Conservation (phyloP, 1,140 invertebrate species). For the Drosophila trapezifrons region DNA sequence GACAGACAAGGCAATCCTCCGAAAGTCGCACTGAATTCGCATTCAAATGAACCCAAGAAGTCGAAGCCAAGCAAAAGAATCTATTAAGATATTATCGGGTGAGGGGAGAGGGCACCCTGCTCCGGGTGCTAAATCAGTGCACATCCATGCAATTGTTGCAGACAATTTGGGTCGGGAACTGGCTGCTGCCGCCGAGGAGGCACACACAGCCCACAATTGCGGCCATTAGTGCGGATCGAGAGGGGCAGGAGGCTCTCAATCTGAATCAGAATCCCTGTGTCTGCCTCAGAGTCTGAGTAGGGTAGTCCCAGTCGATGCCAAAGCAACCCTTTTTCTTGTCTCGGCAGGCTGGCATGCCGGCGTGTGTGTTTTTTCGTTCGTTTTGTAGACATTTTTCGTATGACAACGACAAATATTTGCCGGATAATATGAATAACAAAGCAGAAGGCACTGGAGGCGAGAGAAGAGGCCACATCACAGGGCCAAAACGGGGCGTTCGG, state of each 20-base stretch:
- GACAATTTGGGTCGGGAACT: slow-evolving; percentile 70
- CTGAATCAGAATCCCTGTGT: slow-evolving; percentile 5
- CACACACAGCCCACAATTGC: slow-evolving; percentile 64
- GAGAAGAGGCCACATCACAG: slow-evolving; percentile 39
- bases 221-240: slow-evolving; percentile 67
- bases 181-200: slow-evolving; percentile 14
- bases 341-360: slow-evolving; percentile 1
- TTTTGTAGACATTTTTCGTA: slow-evolving; percentile 77
- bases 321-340: slow-evolving; percentile 69
- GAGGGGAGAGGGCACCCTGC: slow-evolving; percentile 6
- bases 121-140: slow-evolving; percentile 59
- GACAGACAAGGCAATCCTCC: slow-evolving; percentile 14
- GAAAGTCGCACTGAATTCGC: slow-evolving; percentile 58
- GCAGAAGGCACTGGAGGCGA: slow-evolving; percentile 48
- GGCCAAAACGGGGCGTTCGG: slow-evolving; percentile 15
- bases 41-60: slow-evolving; percentile 67
- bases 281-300: slow-evolving; percentile 25
- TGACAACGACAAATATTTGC: slow-evolving; percentile 82
- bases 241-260: slow-evolving; percentile 16
- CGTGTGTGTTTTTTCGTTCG: slow-evolving; percentile 16
- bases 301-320: slow-evolving; percentile 33
- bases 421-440: slow-evolving; percentile 82
- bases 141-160: slow-evolving; percentile 70
- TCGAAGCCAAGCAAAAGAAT: slow-evolving; percentile 65
- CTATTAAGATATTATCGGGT: slow-evolving; percentile 79